Percentiles rank a stretch among this genome's conserved stretches.
Conservation (phyloP, 2,113 vertebrate species). For the Collichthys lucidus region DNA sequence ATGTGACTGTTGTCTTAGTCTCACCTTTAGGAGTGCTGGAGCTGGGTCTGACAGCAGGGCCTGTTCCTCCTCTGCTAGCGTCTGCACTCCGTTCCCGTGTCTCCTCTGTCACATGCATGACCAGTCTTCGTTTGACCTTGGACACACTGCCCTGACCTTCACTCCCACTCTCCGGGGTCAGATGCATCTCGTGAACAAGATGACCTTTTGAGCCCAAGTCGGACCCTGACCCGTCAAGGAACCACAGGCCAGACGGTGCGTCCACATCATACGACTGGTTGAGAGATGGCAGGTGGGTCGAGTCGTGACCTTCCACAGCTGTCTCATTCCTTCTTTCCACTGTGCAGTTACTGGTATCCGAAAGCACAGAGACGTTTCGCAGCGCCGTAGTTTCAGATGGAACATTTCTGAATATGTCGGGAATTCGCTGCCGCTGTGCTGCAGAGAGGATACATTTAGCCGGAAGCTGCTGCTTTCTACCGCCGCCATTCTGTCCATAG, state of each 20-base stretch:
- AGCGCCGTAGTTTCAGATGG: background rate
- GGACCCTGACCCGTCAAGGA: conserved; percentile 33
- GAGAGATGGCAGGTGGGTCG: conserved; percentile 46
- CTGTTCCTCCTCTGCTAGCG: background rate
- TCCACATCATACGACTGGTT: conserved; percentile 81
- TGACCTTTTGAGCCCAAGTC: conserved; percentile 1
- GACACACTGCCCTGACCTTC: conserved; percentile 53
- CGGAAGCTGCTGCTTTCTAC: conserved; percentile 31
- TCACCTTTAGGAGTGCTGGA: conserved; percentile 75
- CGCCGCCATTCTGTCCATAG: background rate
- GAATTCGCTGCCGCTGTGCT: conserved; percentile 61
- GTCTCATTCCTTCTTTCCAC: conserved; percentile 7
- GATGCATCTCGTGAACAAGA: conserved; percentile 34
- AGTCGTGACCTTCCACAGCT: conserved; percentile 1
- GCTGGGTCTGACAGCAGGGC: conserved; percentile 11
- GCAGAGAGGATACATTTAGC: conserved; percentile 46
- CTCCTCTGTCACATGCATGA: conserved; percentile 72
- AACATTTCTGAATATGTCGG: conserved; percentile 57
- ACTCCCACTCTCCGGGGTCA: conserved; percentile 68
- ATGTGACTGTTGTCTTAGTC: background rate
- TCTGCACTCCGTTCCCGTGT: background rate
- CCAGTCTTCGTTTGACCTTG: conserved; percentile 81
- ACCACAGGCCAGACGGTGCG: conserved; percentile 76
- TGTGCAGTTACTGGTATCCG: conserved; percentile 51
- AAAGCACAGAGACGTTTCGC: conserved; percentile 24